phyloP scores from a whole-genome alignment of 2,113 vertebrate genomes.

The Lophochroa leadbeateri region DNA sequence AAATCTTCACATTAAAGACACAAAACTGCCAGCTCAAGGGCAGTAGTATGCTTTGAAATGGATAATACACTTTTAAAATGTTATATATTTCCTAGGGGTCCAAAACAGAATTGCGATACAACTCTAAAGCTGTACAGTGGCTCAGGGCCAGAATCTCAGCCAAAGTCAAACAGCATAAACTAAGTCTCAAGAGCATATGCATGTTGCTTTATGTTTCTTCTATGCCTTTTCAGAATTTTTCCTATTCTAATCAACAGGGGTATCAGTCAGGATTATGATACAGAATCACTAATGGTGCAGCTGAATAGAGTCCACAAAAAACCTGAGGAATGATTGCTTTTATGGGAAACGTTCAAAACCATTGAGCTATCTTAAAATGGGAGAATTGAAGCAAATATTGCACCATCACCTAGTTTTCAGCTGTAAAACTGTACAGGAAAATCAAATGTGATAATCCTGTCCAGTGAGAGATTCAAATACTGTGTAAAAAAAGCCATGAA shows the following conservation, averaged over 20 bases:
- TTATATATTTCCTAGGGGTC: background rate
- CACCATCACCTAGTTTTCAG: background rate
- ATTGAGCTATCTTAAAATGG: background rate
- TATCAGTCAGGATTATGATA: background rate
- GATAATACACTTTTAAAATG: background rate
- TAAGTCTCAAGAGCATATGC: background rate
- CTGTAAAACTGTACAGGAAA: conserved; percentile 35
- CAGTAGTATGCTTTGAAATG: background rate
- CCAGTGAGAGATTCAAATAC: conserved; percentile 13
- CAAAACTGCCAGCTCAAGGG: background rate
- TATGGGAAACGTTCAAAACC: background rate
- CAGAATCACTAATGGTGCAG: background rate
- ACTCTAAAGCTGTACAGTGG: background rate
- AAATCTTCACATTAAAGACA: background rate
- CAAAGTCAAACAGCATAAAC: background rate
- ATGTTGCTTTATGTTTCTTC: background rate
- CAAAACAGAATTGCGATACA: background rate
- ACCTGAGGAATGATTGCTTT: background rate
- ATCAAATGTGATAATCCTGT: conserved; percentile 38
- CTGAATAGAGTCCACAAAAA: background rate
- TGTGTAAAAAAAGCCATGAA: background rate
- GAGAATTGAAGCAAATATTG: background rate
- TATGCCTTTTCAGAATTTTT: background rate
- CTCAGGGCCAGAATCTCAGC: background rate
- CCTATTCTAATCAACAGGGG: background rate